These are phyloP conservation scores for Opisthocomus hoazin DNA, from an alignment of 2,113 vertebrate species.

Conservation along the genomic window DNA sequence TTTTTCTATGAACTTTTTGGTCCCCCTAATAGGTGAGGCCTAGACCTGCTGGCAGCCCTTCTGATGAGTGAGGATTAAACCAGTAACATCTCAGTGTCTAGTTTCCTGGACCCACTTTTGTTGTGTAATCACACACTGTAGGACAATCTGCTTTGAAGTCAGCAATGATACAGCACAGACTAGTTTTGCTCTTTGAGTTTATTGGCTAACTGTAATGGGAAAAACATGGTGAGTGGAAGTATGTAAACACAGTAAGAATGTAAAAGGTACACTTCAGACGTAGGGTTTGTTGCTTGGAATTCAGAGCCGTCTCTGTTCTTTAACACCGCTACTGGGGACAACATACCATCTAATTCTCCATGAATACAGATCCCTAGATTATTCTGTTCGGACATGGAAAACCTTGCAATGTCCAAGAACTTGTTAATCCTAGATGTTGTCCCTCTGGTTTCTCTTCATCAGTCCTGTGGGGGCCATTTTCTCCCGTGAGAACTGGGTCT, in stretches of 20 bases:
- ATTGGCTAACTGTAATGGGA: not conserved
- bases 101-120: not conserved
- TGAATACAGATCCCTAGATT: not conserved
- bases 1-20: not conserved
- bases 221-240: not conserved
- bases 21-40: not conserved
- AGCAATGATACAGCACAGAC: not conserved
- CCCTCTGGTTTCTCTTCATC: not conserved
- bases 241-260: not conserved
- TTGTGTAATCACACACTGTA: not conserved
- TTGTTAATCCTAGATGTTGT: not conserved
- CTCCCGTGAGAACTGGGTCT: not conserved
- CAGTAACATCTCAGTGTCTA: not conserved
- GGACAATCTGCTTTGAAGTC: not conserved
- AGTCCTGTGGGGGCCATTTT: not conserved
- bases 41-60: not conserved
- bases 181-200: not conserved
- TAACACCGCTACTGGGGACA: not conserved
- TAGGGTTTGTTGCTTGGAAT: not conserved
- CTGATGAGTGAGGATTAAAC: not conserved
- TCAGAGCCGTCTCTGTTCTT: not conserved
- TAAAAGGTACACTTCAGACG: not conserved
- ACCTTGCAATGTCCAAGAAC: not conserved
- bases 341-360: not conserved
- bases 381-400: not conserved